These are phyloP conservation scores for Chironomus tepperi DNA, from an alignment of 1,140 invertebrate species.

Conservation along the genomic window DNA sequence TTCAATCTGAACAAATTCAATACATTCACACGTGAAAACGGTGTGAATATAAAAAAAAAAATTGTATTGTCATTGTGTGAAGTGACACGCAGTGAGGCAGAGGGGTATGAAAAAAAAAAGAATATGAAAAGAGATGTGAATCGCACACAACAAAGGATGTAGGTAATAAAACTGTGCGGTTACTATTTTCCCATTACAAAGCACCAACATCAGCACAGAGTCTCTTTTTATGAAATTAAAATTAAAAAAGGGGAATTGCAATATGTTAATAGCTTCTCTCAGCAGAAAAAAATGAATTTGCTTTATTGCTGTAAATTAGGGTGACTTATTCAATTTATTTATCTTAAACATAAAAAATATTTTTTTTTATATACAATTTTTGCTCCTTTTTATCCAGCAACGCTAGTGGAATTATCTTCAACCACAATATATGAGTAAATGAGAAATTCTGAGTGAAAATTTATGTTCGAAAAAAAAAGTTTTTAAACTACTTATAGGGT, in stretches of 20 bases:
- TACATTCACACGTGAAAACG: no score
- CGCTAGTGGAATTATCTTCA: neutral
- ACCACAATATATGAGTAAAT: no score
- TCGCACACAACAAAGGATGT: slow-evolving; percentile 8
- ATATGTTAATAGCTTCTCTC: slow-evolving; percentile 19
- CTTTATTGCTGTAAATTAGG: neutral
- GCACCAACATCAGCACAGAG: neutral
- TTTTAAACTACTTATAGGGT: no score
- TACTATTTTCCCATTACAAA: slow-evolving; percentile 5
- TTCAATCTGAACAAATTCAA: no score
- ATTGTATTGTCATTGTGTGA: no score
- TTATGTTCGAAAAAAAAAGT: no score
- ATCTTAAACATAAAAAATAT: neutral
- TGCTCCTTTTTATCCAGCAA: neutral
- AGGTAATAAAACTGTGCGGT: slow-evolving; percentile 4
- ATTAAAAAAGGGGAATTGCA: neutral
- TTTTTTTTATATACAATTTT: neutral
- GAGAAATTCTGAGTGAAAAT: no score
- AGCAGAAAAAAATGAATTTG: neutral
- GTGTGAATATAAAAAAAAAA: no score
- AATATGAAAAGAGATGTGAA: no score
- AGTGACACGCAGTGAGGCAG: no score
- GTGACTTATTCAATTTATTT: slow-evolving; percentile 3
- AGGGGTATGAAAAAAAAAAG: no score
- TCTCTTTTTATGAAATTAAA: neutral